phyloP scores from a whole-genome alignment of 2,113 vertebrate genomes.

The Erythrocercus mccallii region DNA sequence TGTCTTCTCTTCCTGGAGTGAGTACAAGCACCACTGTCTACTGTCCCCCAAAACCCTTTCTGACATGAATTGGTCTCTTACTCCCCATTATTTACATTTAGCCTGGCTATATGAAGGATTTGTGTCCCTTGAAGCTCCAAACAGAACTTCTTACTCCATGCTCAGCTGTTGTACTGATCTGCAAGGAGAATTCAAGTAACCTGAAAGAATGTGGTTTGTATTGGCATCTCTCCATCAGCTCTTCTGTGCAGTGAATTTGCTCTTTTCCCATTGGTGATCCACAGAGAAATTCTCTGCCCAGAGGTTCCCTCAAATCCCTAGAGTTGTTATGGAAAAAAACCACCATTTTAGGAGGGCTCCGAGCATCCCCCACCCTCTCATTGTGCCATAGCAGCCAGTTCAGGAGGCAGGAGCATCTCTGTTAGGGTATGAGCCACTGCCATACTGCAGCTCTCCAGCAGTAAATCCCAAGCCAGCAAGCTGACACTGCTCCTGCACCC shows the following conservation, averaged over 20 bases:
- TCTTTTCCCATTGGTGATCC: not conserved
- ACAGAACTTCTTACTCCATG: not conserved
- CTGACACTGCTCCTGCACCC: not conserved
- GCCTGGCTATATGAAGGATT: not conserved
- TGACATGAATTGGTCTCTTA: not conserved
- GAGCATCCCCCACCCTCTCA: accelerated
- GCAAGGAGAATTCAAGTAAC: not conserved
- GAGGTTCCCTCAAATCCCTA: not conserved
- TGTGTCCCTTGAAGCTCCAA: not conserved
- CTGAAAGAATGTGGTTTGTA: not conserved
- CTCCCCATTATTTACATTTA: not conserved
- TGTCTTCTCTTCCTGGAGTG: not conserved
- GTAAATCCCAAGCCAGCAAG: accelerated
- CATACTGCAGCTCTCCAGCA: not conserved
- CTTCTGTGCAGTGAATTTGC: not conserved
- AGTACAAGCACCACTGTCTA: not conserved
- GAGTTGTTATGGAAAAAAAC: not conserved
- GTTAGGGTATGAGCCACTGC: not conserved
- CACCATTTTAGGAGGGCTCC: not conserved
- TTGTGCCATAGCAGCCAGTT: not conserved
- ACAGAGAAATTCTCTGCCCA: not conserved
- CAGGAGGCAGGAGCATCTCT: not conserved
- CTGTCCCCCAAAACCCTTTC: not conserved
- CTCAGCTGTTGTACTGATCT: not conserved
- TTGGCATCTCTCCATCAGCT: not conserved